Evolutionary conservation across 2,113 vertebrate species (phyloP), one percentile per base, ranked within the genome.

Genomic region (Opisthocomus hoazin): DNA sequence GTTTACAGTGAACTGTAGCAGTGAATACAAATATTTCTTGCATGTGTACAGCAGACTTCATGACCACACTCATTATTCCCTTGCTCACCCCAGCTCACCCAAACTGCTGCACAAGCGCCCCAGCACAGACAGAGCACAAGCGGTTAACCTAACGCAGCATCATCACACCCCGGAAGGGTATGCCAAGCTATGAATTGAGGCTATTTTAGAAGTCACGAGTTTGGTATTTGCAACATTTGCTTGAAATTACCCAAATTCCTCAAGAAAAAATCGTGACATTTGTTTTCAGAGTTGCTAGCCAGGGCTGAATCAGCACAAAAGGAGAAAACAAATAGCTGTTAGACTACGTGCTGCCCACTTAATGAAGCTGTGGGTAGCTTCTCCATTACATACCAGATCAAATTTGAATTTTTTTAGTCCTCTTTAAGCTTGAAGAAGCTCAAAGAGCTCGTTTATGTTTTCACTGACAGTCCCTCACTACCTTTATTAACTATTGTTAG

Each of bases 241-340:
- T 37, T 16, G 50, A 94, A 94, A 95, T 90, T 76, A 87, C 29
- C 70, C 58, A 61, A 61, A 95, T 96, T 93, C 90, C 95, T 80
- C 27, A 69, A 84, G 86, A 57, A 84, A 76, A 24, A 64, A 29
- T 6, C 1, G 63, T 79, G 95, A 73, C 88, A 77, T 86, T 85
- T 89, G 54, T 79, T 84, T 83, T 37, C 23, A 14, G 82, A 61
- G 9, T 14, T 26, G 66, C 30, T 53, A 65, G 88, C 86, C 75
- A 60, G 15, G 64, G 54, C 86, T 84, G 93, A 92, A 76, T 80
- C 95, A 94, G 96, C 94, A 76, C 2, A 15, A 48, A 43, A 16
- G 58, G 6, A 74, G 73, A 79, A 37, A 93, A 64, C 92, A 95
- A 96, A 85, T n/a, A 65, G 85, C 76, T 61, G 64, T 32, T 17